Conservation (phyloP, 2,888 invertebrate species). For the Catocala sponsa region DNA sequence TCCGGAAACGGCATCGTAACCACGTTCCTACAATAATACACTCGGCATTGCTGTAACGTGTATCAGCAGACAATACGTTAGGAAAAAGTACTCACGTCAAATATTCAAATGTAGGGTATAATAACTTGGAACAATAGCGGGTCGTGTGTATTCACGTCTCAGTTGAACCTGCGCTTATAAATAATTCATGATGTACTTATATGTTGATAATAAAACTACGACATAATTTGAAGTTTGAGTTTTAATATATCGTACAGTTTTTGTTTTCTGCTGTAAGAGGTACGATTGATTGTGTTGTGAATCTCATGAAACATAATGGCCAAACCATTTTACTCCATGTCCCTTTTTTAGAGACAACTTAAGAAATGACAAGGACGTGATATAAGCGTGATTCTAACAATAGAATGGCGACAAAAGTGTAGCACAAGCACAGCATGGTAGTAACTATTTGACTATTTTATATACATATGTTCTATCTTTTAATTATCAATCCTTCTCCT, state of each 20-base stretch:
- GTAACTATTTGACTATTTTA: no score
- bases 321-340: no score
- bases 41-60: conserved; percentile 19
- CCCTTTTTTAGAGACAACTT: no score
- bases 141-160: conserved; percentile 43
- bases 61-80: conserved; percentile 59
- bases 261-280: not conserved
- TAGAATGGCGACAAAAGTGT: no score
- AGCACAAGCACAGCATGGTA: no score
- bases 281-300: no score
- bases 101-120: conserved; percentile 72
- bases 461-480: no score
- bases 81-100: conserved; percentile 62
- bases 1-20: conserved; percentile 20
- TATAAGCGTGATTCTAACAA: no score
- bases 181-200: conserved; percentile 48
- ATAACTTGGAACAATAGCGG: conserved; percentile 58
- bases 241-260: not conserved
- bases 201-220: conserved; percentile 23
- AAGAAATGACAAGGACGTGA: no score
- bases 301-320: no score
- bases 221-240: conserved; percentile 6
- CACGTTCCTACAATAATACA: conserved; percentile 18
- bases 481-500: no score
- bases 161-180: conserved; percentile 54